A percentile compares a stretch with the other conserved stretches of the same genome.
Conservation (phyloP, 2,888 invertebrate genomes). For the Dichetophora obliterata region DNA sequence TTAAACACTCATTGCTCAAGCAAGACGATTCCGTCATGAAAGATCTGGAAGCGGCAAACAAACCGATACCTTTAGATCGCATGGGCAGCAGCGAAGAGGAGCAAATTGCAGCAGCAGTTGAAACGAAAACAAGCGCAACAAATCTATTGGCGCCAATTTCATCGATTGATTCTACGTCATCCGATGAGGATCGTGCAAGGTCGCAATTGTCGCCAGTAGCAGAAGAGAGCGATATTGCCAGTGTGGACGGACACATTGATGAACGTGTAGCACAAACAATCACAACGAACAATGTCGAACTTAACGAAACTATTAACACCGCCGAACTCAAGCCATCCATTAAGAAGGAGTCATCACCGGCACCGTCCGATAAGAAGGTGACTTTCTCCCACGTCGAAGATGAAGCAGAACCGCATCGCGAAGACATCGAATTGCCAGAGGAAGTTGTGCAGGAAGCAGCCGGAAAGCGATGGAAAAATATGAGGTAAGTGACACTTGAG, state of each 20-base stretch:
- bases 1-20: conserved; percentile 63
- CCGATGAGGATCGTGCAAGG: conserved; percentile 66
- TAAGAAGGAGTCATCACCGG: conserved; percentile 70
- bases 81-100: conserved; percentile 70
- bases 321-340: conserved; percentile 59
- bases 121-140: conserved; percentile 39
- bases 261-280: too few species aligned
- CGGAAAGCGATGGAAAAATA: conserved; percentile 66
- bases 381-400: conserved; percentile 71
- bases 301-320: conserved; percentile 4
- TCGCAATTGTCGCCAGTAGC: conserved; percentile 61
- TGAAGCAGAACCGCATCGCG: conserved; percentile 65
- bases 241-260: conserved; percentile 45
- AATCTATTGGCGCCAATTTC: conserved; percentile 66
- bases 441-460: conserved; percentile 63
- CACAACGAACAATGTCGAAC: background rate
- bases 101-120: conserved; percentile 51
- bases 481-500: conserved; percentile 68
- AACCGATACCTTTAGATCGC: conserved; percentile 62
- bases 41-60: conserved; percentile 71
- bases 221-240: conserved; percentile 64
- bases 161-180: conserved; percentile 69
- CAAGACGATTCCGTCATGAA: conserved; percentile 70
- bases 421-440: conserved; percentile 67
- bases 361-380: conserved; percentile 69